Evolutionary conservation across 1,140 invertebrate genomes (phyloP), one percentile per base, ranked within the genome.

Genomic region (Dermatophagoides farinae): DNA sequence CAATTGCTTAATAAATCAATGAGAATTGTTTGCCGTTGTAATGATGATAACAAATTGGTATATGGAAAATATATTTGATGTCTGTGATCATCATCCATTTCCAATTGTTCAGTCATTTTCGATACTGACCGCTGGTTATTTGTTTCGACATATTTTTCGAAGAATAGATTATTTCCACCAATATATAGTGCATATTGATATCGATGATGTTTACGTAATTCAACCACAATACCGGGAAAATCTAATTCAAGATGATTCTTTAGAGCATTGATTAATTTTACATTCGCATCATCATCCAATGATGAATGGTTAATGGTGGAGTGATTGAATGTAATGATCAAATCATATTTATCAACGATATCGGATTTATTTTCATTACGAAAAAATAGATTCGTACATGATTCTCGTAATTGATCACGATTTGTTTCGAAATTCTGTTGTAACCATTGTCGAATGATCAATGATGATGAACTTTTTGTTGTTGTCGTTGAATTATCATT

Each of bases 21-120:
- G 1, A 61, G 6, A 18, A 61, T 57, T 10, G 60, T 61, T 61
- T 61, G 60, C 5, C 60, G 1, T 23, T 61, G 50, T 10, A 54
- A 23, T 20, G 51, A 58, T 8, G 60, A 44, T 5, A 16, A 54
- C 5, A 38, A 6, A 14, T 11, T 16, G 1, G 31, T 54, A 54
- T 2, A 18, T 39, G 47, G 47, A 25, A 22, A 50, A 23, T 50
- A 50, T 50, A 1, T 6, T 10, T 20, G 5, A 11, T 14, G 47
- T 20, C n/a, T n/a, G n/a, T 31, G 31, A 31, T 31, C 31, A 31
- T 31, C 31, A 31, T 31, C 31, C n/a, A n/a, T n/a, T n/a, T n/a
- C n/a, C n/a, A n/a, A 31, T 31, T 31, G 31, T n/a, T n/a, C n/a
- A n/a, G 31, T 4, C 8, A 4, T 31, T 31, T 31, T 31, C 2